Base-by-base conservation (phyloP, 2,797 vertebrate genomes). In the Catamblyrhynchus diadema region DNA sequence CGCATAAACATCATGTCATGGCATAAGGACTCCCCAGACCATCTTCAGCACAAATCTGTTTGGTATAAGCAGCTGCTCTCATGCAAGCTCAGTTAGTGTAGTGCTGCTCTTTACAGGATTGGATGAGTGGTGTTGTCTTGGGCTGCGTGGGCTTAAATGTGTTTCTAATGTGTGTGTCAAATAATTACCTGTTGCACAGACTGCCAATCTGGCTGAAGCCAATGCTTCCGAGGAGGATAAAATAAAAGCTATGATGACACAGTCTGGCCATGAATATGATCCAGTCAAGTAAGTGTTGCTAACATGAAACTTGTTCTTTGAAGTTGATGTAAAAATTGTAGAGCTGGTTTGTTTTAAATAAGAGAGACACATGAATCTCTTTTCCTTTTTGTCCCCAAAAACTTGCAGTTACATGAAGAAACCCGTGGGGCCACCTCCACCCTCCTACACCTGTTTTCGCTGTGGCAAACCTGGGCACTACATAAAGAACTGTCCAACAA, bases 181-280 rank as follows among this genome's bases (percentile, higher is more conserved):
- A 98, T 97, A 98, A 98, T 98, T 98, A 88, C 98, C 98, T 98
- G 97, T 98, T 98, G 97, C 98, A 98, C 98, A 99, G 99, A 99
- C 99, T 94, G 98, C 98, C 97, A 99, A 99, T 98, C 98, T 99
- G 97, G 99, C 98, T 96, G 98, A 99, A 98, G 98, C 98, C 51
- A 98, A 99, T 94, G 99, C 98, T 96, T 98, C 99, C 27, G 99
- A 99, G 96, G 99, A 99, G 96, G 99, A 99, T 98, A 99, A 99
- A 98, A 99, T 99, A 97, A 99, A 98, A 98, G 98, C 98, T 89
- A 98, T 99, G 98, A 99, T 99, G 97, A 98, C 98, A 90, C 99
- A 99, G 98, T 99, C 98, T 96, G 97, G 98, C 97, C 99, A 99
- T 94, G 99, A 99, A 97, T 99, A 99, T 94, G 99, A 99, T 97